A percentile compares a stretch with the other conserved stretches of the same genome.
These are phyloP conservation scores for Fragum sueziense DNA, from an alignment of 2,888 invertebrate species.

Conservation along the genomic window DNA sequence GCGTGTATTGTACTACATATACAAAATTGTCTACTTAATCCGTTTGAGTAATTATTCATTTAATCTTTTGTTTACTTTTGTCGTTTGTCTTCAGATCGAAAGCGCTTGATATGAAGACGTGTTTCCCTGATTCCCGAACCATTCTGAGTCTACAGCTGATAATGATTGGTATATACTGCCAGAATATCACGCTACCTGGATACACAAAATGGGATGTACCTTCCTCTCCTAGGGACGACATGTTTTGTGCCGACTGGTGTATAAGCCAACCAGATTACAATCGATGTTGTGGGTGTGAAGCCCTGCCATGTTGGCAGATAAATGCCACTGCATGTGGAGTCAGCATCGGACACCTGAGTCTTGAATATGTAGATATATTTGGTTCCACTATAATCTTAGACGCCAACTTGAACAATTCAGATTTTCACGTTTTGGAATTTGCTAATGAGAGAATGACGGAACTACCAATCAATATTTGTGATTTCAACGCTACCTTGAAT, in stretches of 20 bases:
- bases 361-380: constrained; percentile 35
- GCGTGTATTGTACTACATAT: no score
- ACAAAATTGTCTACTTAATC: no score
- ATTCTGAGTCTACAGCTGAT: not conserved
- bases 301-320: constrained; percentile 40
- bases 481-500: constrained; percentile 24
- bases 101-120: no score
- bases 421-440: constrained; percentile 9
- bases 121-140: not conserved
- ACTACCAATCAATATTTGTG: constrained; percentile 37
- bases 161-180: not conserved
- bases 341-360: constrained; percentile 11
- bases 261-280: not conserved
- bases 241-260: constrained; percentile 39
- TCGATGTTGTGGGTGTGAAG: constrained; percentile 38
- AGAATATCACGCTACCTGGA: constrained; percentile 9
- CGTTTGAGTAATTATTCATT: no score
- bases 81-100: no score
- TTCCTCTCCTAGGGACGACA: not conserved
- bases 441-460: constrained; percentile 18
- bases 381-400: constrained; percentile 17
- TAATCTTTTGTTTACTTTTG: no score
- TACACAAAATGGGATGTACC: constrained; percentile 18
- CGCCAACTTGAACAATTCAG: not conserved
- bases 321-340: constrained; percentile 28